Percentiles rank a stretch among this genome's conserved stretches.
Evolutionary conservation across 2,797 vertebrate genomes (phyloP).

Genomic region (Pseudochromis fuscus): DNA sequence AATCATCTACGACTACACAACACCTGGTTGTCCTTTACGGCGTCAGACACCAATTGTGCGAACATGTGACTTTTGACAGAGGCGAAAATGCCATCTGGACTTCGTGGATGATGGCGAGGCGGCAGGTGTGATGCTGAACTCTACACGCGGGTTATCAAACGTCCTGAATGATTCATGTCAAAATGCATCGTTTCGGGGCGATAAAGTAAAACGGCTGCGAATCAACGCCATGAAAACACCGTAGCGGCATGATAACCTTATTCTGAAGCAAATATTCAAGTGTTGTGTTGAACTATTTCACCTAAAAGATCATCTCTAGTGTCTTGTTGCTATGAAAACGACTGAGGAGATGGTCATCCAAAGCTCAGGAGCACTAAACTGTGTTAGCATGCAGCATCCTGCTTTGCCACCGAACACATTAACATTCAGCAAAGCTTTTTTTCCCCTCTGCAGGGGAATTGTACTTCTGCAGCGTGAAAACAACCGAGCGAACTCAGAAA

Average conservation of each 20-base stretch:
- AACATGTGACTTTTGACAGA: conserved; percentile 31
- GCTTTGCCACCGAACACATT: no score
- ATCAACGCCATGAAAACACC: no score
- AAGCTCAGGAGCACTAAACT: conserved; percentile 17
- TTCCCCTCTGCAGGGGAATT: conserved; percentile 25
- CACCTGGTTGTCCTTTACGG: conserved; percentile 19
- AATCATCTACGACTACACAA: not conserved
- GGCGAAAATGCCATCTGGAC: conserved; percentile 43
- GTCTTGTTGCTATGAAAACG: conserved; percentile 26
- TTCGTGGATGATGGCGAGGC: conserved; percentile 21
- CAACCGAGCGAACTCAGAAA: conserved; percentile 11
- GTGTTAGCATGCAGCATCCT: no score
- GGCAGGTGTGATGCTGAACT: conserved; percentile 21
- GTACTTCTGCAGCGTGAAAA: conserved; percentile 32
- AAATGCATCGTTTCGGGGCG: conserved; percentile 28
- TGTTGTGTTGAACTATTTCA: no score
- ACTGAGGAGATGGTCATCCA: not conserved
- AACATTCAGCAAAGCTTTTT: conserved; percentile 30
- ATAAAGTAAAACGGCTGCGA: no score
- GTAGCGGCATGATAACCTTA: no score
- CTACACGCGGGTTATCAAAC: conserved; percentile 26
- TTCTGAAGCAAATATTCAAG: no score
- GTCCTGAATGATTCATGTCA: conserved; percentile 32
- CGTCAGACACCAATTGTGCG: not conserved
- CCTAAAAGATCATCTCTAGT: conserved; percentile 7